These are phyloP conservation scores for Entelurus aequoreus DNA, from an alignment of 2,113 vertebrate species.

Conservation along the genomic window DNA sequence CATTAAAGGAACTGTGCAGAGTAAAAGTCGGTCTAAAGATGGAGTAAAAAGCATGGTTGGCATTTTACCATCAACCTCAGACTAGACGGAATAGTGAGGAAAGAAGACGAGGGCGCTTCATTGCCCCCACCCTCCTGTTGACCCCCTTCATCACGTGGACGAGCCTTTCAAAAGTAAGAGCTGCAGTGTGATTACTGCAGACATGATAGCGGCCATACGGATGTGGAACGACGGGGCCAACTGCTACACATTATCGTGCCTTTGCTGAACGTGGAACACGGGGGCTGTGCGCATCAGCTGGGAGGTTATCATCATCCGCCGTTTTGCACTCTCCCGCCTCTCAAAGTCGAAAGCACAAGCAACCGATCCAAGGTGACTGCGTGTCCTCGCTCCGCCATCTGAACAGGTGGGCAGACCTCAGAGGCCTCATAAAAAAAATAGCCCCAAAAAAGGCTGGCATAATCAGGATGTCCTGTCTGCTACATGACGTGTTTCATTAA, in stretches of 20 bases:
- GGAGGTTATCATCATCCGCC: constrained; percentile 31
- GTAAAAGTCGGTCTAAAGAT: constrained; percentile 30
- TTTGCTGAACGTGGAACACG: constrained; percentile 44
- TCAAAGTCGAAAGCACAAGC: constrained; percentile 69
- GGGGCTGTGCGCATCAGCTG: constrained; percentile 40
- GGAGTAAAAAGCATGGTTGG: constrained; percentile 42
- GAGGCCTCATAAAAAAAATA: constrained; percentile 48
- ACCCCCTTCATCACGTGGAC: constrained; percentile 30
- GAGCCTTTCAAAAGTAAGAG: constrained; percentile 37
- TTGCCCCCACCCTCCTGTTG: constrained; percentile 21
- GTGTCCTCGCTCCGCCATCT: constrained; percentile 49
- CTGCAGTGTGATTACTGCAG: constrained; percentile 24
- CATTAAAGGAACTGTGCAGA: constrained; percentile 43
- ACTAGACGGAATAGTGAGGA: constrained; percentile 39
- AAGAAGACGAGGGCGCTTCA: constrained; percentile 24
- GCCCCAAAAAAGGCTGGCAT: constrained; percentile 36
- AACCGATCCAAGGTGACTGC: constrained; percentile 67
- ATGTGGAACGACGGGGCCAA: constrained; percentile 32
- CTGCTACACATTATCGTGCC: constrained; percentile 64
- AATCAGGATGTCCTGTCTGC: constrained; percentile 62
- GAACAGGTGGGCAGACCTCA: constrained; percentile 58
- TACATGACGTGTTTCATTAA: constrained; percentile 58
- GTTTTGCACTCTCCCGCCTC: constrained; percentile 41
- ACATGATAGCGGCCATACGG: constrained; percentile 24
- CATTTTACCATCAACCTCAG: constrained; percentile 28